Evolutionary conservation across 2,113 vertebrate genomes (phyloP), one percentile per base, ranked within the genome.

Genomic region (Cettia cetti): DNA sequence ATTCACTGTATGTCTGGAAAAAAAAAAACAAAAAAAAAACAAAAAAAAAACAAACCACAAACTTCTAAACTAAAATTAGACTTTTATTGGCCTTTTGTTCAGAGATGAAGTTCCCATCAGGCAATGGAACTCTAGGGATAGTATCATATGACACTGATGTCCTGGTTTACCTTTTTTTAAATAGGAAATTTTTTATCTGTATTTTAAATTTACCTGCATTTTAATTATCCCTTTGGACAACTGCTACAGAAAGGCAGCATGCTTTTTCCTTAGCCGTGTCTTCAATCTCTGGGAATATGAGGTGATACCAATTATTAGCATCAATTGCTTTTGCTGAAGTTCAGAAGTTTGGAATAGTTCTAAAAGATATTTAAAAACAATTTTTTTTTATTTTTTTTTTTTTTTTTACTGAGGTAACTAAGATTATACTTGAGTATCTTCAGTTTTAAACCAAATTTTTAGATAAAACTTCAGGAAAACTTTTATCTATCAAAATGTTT

Each of bases 61-160:
- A 40, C 21, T 91, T 88, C 39, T 69, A 44, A 30, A 54, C 89
- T 94, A 94, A 94, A 94, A 92, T 95, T 87, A 92, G 64, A 42
- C 23, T 78, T 80, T 61, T 77, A 52, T 80, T 89, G 16, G 26
- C 35, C 59, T 30, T 83, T 22, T 78, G 35, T 77, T 91, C 82
- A 86, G 47, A 81, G 20, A 12, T 56, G 31, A 57, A 77, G 92
- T 88, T 87, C 70, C 57, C 84, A 86, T 65, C 30, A 57, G 54
- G 61, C 3, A 0, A 37, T 47, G 16, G 50, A 63, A 90, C 30
- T 71, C 68, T 60, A 70, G 30, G 47, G 71, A 40, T 24, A 49
- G 4, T 63, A 35, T 69, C 75, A 45, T 60, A 59, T 70, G 71
- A 52, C n/a, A 37, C 42, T 35, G 50, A 71, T 78, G 87, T 31